phyloP scores from a whole-genome alignment of 2,797 vertebrate species.

The Muscicapa striata region DNA sequence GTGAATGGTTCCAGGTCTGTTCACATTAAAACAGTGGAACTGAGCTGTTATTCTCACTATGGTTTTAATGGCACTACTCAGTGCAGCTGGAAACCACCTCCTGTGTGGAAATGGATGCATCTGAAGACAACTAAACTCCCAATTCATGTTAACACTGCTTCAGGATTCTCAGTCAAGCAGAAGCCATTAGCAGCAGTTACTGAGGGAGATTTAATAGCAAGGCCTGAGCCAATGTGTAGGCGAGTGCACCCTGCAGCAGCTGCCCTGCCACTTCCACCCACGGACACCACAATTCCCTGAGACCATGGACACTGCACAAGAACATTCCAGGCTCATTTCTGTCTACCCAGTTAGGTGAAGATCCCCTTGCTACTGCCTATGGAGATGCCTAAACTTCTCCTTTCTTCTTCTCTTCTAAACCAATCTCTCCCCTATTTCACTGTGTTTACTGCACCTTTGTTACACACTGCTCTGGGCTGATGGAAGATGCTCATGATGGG shows the following conservation, averaged over 20 bases:
- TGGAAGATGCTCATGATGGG: accelerated
- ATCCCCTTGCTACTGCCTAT: background rate
- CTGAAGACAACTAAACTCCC: background rate
- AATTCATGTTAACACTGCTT: background rate
- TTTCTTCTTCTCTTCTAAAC: background rate
- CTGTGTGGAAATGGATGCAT: background rate
- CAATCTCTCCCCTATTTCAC: background rate
- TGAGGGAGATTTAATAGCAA: background rate
- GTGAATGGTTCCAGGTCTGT: background rate
- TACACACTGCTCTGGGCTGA: background rate
- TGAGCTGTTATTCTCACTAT: background rate
- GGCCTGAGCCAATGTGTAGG: background rate
- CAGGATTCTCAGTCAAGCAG: conserved; percentile 10
- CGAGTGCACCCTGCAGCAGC: background rate
- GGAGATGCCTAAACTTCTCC: background rate
- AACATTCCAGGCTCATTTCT: background rate
- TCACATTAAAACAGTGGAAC: background rate
- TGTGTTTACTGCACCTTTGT: background rate
- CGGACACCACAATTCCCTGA: background rate
- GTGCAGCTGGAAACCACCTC: conserved; percentile 11
- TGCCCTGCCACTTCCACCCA: background rate
- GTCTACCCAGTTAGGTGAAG: background rate
- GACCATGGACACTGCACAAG: background rate
- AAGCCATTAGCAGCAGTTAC: conserved; percentile 5
- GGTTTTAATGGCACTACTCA: background rate